Evolutionary conservation across 2,797 vertebrate genomes (phyloP).

Genomic region (Falco cherrug): DNA sequence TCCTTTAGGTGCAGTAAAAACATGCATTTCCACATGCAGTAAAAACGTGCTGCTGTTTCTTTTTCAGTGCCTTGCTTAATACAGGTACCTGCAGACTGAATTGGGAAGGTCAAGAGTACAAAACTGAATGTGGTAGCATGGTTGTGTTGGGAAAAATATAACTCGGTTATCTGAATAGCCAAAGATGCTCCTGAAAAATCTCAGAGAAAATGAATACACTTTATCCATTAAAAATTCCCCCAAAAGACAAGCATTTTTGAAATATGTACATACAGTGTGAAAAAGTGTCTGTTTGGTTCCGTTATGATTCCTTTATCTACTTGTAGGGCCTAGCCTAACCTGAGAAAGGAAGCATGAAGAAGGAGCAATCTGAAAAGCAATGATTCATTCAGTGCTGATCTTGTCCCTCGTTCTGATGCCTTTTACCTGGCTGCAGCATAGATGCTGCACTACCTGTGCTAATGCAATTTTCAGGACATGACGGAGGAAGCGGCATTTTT

Average conservation of each 20-base stretch:
- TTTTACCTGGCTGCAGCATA: neutral
- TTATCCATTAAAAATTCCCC: neutral
- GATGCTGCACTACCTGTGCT: neutral
- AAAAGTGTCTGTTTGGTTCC: neutral
- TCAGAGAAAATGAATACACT: neutral
- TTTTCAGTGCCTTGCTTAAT: neutral
- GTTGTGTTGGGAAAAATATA: neutral
- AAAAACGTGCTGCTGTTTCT: neutral
- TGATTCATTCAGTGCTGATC: neutral
- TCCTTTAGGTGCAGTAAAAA: neutral
- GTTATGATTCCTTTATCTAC: neutral
- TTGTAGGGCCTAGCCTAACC: neutral
- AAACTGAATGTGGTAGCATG: neutral
- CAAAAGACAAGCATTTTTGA: neutral
- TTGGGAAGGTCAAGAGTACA: neutral
- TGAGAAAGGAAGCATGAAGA: neutral
- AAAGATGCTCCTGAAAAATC: neutral
- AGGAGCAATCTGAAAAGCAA: neutral
- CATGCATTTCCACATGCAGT: neutral
- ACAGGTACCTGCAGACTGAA: neutral
- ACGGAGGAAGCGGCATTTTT: neutral
- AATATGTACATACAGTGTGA: fast-evolving
- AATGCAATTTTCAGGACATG: neutral
- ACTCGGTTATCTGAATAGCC: neutral
- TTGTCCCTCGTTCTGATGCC: neutral